Evolutionary conservation across 2,888 invertebrate species (phyloP), one percentile per base, ranked within the genome.

Genomic region (Anorthoa munda): DNA sequence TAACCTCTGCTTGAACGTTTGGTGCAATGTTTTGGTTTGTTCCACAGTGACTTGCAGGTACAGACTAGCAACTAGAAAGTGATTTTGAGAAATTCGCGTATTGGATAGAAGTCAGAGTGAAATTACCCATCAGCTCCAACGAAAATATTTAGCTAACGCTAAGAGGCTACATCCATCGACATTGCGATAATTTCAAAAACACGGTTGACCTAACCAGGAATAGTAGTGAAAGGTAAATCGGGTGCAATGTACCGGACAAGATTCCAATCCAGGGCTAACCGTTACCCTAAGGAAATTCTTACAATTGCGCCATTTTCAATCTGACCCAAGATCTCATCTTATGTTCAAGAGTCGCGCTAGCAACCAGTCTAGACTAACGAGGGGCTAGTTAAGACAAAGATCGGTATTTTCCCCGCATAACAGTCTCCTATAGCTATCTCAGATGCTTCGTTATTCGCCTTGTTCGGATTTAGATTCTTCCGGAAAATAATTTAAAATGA

Each of bases 21-120:
- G 53, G 66, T 78, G 51, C 58, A 72, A 65, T 80, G 77, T 70
- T 78, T 79, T 65, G 77, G 48, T 83, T 23, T 17, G 53, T 83
- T 23, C 18, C n/a, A 69, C 15, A 64, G 51, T 58, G 46, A 68
- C 58, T 69, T 46, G 55, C 55, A 45, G 11, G 63, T 48, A 23
- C 21, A 23, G 15, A 39, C 12, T 60, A 17, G 31, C 13, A 31
- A 69, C 48, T 46, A 48, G 39, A n/a, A 21, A 53, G n/a, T 23
- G 15, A 17, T 64, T 9, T 18, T 21, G 13, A n/a, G 21, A 56
- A 21, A 55, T 60, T 11, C 1, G 12, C 7, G 15, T 45, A 55
- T 60, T 5, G 17, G 5, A 45, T 31, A 26, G 23, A 53, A 48
- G 9, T 50, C 39, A 18, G 18, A 7, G 2, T 45, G 15, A 7